Evolutionary conservation across 2,888 invertebrate species (phyloP).

Genomic region (Andrena fulva): DNA sequence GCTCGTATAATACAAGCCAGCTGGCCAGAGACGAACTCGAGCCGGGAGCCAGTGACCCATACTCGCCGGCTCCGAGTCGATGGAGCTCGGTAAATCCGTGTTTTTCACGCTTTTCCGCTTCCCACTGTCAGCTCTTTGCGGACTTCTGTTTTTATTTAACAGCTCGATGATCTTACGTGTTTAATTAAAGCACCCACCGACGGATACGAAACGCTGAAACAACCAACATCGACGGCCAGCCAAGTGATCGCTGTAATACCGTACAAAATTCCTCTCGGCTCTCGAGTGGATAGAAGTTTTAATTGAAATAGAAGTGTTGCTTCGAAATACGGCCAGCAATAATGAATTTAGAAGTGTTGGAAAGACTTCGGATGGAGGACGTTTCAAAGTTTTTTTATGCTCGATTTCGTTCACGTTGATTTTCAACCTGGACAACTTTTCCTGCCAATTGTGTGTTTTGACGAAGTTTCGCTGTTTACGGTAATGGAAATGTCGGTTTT

Average conservation of each 20-base stretch:
- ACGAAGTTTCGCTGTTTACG: background rate
- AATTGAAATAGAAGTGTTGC: too few relatives aligned
- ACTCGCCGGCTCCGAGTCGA: slow-evolving; percentile 19
- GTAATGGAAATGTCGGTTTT: background rate
- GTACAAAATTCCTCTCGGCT: too few relatives aligned
- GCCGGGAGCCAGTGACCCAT: slow-evolving; percentile 48
- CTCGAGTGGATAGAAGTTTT: too few relatives aligned
- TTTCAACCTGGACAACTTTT: too few relatives aligned
- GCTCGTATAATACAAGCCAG: slow-evolving; percentile 26
- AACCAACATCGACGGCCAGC: too few relatives aligned
- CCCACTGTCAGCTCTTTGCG: slow-evolving; percentile 7
- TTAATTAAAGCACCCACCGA: slow-evolving; percentile 28
- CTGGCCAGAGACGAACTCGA: slow-evolving; percentile 42
- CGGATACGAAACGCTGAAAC: background rate
- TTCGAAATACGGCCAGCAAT: too few relatives aligned
- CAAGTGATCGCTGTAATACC: too few relatives aligned
- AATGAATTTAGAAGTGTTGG: too few relatives aligned
- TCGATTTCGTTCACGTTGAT: too few relatives aligned
- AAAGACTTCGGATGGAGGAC: too few relatives aligned
- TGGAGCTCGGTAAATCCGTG: slow-evolving; percentile 49
- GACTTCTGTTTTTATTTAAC: slow-evolving; percentile 43
- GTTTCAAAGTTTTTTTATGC: too few relatives aligned
- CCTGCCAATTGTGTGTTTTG: too few relatives aligned
- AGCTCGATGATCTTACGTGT: slow-evolving; percentile 39
- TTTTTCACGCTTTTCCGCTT: slow-evolving; percentile 40